These are phyloP conservation scores for Lasioglossum vierecki DNA, from an alignment of 2,888 invertebrate species.

Conservation along the genomic window DNA sequence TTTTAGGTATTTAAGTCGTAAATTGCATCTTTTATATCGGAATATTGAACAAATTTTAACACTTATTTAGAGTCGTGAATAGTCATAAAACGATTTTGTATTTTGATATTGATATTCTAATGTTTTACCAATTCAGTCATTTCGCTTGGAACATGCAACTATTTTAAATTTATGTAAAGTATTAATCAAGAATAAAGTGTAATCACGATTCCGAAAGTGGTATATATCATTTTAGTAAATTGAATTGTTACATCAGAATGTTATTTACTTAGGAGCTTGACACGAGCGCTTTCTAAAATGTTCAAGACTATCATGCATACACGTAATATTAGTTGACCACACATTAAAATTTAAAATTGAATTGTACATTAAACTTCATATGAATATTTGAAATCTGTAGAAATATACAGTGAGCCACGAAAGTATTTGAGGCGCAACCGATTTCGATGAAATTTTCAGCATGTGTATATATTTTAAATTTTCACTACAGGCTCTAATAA, in stretches of 20 bases:
- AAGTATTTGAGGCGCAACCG: too few species aligned
- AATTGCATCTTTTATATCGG: slow-evolving; percentile 65
- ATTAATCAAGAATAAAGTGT: slow-evolving; percentile 55
- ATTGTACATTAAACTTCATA: too few species aligned
- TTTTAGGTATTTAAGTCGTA: slow-evolving; percentile 54
- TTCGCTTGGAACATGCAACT: slow-evolving; percentile 45
- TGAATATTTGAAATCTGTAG: too few species aligned
- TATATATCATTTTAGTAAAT: slow-evolving; percentile 21
- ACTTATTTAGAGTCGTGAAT: slow-evolving; percentile 59
- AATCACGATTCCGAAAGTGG: slow-evolving; percentile 29
- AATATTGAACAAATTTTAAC: slow-evolving; percentile 69
- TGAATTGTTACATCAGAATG: slow-evolving; percentile 10
- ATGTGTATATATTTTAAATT: too few species aligned
- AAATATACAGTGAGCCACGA: too few species aligned
- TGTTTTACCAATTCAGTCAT: slow-evolving; percentile 15
- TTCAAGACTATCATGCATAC: too few species aligned
- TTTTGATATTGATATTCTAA: slow-evolving; percentile 68
- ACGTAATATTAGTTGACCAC: too few species aligned
- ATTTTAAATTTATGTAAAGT: slow-evolving; percentile 55
- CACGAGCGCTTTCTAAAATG: too few species aligned
- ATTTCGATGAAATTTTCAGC: too few species aligned
- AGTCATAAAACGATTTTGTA: slow-evolving; percentile 65
- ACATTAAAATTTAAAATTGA: too few species aligned
- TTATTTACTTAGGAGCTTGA: background rate
- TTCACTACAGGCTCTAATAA: too few species aligned